Evolutionary conservation across 2,888 invertebrate species (phyloP).

Genomic region (Halocaridina rubra): DNA sequence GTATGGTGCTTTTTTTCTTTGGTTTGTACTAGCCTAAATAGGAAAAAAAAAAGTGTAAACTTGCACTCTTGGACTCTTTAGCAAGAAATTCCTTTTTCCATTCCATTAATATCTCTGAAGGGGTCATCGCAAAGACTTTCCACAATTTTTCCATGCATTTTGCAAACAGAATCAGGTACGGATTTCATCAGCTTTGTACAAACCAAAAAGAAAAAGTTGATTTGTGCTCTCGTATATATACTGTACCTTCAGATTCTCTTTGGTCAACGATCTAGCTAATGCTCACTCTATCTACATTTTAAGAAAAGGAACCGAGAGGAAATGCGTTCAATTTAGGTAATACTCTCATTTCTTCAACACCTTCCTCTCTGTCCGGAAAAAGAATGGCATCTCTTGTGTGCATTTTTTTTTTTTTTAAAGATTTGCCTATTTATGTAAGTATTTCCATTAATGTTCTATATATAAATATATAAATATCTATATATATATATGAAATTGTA

Average conservation of each 20-base stretch:
- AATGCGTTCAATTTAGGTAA: neutral
- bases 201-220: too few relatives aligned
- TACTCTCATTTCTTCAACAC: neutral
- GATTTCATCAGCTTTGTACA: too few relatives aligned
- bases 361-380: neutral
- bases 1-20: neutral
- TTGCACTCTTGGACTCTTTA: too few relatives aligned
- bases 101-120: too few relatives aligned
- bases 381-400: conserved; percentile 10
- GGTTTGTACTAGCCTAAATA: too few relatives aligned
- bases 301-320: neutral
- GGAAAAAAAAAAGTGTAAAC: neutral
- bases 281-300: neutral
- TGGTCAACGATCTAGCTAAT: neutral
- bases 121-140: too few relatives aligned
- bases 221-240: too few relatives aligned
- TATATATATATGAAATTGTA: conserved; percentile 32
- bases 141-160: too few relatives aligned
- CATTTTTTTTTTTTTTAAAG: neutral
- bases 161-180: too few relatives aligned
- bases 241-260: neutral
- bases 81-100: too few relatives aligned
- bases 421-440: neutral
- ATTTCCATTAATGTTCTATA: neutral
- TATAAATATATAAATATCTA: neutral